A percentile compares a stretch with the other conserved stretches of the same genome.
Evolutionary conservation across 2,888 invertebrate genomes (phyloP).

Genomic region (Incurvaria masculella): DNA sequence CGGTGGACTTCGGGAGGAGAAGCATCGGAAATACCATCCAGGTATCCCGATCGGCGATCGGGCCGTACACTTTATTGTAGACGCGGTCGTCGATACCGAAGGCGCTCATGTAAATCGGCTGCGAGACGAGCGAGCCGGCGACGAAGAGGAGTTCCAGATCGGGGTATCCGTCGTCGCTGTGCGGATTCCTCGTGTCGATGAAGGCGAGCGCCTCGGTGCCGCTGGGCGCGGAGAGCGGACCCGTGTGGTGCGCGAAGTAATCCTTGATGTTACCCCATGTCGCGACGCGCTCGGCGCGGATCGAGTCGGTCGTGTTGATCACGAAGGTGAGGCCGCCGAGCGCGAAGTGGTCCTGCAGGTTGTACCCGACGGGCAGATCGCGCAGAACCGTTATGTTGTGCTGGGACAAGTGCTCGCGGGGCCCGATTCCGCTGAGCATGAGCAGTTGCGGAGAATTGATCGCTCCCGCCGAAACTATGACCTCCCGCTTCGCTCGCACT

Average conservation of each 20-base stretch:
- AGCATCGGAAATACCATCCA: slow-evolving; percentile 60
- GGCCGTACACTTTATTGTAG: slow-evolving; percentile 37
- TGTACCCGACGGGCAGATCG: slow-evolving; percentile 67
- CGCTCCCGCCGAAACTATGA: slow-evolving; percentile 76
- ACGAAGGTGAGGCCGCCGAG: slow-evolving; percentile 68
- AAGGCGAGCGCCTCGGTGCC: slow-evolving; percentile 52
- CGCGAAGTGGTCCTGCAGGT: slow-evolving; percentile 77
- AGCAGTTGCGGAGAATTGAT: slow-evolving; percentile 78
- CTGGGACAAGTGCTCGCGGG: slow-evolving; percentile 55
- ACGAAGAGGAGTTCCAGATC: slow-evolving; percentile 58
- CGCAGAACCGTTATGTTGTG: slow-evolving; percentile 56
- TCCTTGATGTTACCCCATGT: slow-evolving; percentile 47
- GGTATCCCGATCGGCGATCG: slow-evolving; percentile 42
- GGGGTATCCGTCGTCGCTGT: slow-evolving; percentile 47
- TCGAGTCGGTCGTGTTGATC: slow-evolving; percentile 63
- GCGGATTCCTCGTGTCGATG: slow-evolving; percentile 45
- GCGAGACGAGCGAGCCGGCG: slow-evolving; percentile 44
- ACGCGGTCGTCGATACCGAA: slow-evolving; percentile 36
- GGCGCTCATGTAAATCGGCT: slow-evolving; percentile 31
- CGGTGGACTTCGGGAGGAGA: slow-evolving; percentile 61
- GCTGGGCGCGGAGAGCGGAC: slow-evolving; percentile 35
- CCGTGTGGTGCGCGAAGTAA: slow-evolving; percentile 42
- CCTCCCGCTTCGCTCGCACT: slow-evolving; percentile 58
- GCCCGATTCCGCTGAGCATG: slow-evolving; percentile 79
- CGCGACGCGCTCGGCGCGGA: slow-evolving; percentile 55